phyloP scores from a whole-genome alignment of 2,113 vertebrate species.

The Scomber japonicus region DNA sequence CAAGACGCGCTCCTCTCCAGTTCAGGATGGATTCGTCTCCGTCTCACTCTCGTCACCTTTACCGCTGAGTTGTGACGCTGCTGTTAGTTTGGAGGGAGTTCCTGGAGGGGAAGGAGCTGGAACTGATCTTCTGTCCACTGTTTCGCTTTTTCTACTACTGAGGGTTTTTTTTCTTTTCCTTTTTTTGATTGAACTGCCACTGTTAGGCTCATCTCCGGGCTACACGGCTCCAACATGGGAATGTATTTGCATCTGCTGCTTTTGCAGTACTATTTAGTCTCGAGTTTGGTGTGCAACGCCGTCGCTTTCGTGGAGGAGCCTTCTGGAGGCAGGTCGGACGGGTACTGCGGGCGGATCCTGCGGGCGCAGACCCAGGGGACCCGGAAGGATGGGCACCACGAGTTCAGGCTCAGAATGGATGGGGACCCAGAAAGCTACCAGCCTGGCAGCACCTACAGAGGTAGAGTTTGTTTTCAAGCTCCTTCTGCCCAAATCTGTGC shows the following conservation, averaged over 20 bases:
- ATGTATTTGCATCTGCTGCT: constrained; percentile 76
- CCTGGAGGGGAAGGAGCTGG: constrained; percentile 2
- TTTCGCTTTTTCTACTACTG: neutral
- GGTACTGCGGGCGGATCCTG: constrained; percentile 94
- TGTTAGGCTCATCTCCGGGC: constrained; percentile 7
- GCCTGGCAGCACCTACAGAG: constrained; percentile 93
- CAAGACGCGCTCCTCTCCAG: constrained; percentile 52
- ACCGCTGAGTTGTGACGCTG: constrained; percentile 31
- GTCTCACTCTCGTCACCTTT: constrained; percentile 41
- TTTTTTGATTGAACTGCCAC: constrained; percentile 13
- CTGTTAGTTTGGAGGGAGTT: constrained; percentile 55
- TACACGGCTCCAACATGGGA: constrained; percentile 81
- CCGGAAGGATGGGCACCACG: constrained; percentile 91
- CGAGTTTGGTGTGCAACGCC: constrained; percentile 83
- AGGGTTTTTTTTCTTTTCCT: neutral
- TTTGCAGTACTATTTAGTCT: constrained; percentile 84
- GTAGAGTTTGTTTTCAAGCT: constrained; percentile 77
- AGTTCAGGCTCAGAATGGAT: constrained; percentile 94
- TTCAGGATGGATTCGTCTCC: constrained; percentile 62
- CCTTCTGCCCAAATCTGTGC: constrained; percentile 18
- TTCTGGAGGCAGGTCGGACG: constrained; percentile 88
- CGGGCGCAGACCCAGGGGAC: constrained; percentile 92
- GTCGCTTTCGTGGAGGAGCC: constrained; percentile 91
- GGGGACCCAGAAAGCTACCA: constrained; percentile 94
- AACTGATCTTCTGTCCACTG: constrained; percentile 14